These are phyloP conservation scores for Cephus spinipes DNA, from an alignment of 2,888 invertebrate species.

Conservation along the genomic window DNA sequence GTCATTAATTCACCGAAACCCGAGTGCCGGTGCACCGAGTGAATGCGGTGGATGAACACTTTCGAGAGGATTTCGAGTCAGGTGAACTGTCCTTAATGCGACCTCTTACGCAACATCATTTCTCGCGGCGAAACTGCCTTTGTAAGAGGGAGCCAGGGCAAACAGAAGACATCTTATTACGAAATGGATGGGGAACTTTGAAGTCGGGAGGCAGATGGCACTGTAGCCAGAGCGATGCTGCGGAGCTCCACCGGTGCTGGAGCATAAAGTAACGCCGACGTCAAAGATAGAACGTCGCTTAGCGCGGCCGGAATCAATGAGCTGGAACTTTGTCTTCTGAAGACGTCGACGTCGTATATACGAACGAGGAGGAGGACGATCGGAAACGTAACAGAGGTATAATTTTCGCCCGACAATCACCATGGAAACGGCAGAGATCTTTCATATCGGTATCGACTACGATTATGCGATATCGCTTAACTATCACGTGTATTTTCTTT, in stretches of 20 bases:
- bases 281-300: conserved; percentile 56
- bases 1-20: neutral
- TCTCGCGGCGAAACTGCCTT: conserved; percentile 23
- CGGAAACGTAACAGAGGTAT: neutral
- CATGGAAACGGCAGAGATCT: neutral
- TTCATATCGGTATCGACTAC: neutral
- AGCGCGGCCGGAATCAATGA: conserved; percentile 52
- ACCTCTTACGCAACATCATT: neutral
- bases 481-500: neutral
- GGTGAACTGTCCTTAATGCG: neutral
- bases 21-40: neutral
- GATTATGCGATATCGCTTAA: neutral
- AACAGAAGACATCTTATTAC: conserved; percentile 49
- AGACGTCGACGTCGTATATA: conserved; percentile 2
- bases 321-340: conserved; percentile 38
- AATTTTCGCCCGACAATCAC: neutral
- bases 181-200: conserved; percentile 36
- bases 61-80: neutral
- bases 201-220: conserved; percentile 32
- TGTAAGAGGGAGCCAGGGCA: conserved; percentile 36
- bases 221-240: neutral
- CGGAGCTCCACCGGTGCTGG: conserved; percentile 30
- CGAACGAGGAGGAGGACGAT: neutral
- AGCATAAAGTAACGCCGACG: conserved; percentile 40
- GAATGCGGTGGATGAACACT: neutral